phyloP scores from a whole-genome alignment of 2,888 invertebrate genomes.

The Eristalinus sepulchralis region DNA sequence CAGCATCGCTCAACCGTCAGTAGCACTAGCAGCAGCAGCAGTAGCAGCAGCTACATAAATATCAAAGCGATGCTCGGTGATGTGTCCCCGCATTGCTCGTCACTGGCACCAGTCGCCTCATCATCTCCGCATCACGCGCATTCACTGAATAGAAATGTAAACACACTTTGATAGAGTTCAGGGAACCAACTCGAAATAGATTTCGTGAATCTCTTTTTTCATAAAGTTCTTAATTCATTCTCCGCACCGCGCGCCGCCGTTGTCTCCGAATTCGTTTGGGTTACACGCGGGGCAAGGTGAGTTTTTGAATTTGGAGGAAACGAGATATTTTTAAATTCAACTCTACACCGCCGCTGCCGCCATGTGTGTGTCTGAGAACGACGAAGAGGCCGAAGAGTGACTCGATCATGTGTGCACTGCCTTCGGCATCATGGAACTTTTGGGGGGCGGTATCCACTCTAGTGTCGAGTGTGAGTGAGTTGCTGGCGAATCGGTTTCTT shows the following conservation, averaged over 20 bases:
- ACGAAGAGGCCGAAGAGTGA: not conserved
- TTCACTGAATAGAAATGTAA: slow-evolving; percentile 48
- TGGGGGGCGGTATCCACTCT: not conserved
- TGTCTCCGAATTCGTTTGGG: not conserved
- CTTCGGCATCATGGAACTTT: not conserved
- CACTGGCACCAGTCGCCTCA: not conserved
- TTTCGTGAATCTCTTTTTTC: not conserved
- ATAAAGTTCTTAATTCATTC: not conserved
- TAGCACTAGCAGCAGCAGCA: no score
- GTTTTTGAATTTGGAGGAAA: slow-evolving; percentile 4
- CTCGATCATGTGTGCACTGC: not conserved
- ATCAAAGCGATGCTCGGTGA: slow-evolving; percentile 7
- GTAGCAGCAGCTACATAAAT: slow-evolving; percentile 33
- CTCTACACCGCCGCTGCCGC: not conserved
- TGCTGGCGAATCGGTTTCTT: not conserved
- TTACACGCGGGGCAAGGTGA: not conserved
- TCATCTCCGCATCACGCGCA: slow-evolving; percentile 16
- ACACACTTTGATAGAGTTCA: slow-evolving; percentile 54
- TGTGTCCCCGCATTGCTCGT: not conserved
- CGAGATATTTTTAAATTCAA: slow-evolving; percentile 41
- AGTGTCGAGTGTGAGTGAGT: not conserved
- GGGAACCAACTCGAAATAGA: slow-evolving; percentile 53
- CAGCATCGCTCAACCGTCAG: not conserved
- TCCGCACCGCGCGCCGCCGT: no score
- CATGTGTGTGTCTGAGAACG: not conserved